A percentile compares a stretch with the other conserved stretches of the same genome.
phyloP scores from a whole-genome alignment of 2,888 invertebrate genomes.

The Timema podura region DNA sequence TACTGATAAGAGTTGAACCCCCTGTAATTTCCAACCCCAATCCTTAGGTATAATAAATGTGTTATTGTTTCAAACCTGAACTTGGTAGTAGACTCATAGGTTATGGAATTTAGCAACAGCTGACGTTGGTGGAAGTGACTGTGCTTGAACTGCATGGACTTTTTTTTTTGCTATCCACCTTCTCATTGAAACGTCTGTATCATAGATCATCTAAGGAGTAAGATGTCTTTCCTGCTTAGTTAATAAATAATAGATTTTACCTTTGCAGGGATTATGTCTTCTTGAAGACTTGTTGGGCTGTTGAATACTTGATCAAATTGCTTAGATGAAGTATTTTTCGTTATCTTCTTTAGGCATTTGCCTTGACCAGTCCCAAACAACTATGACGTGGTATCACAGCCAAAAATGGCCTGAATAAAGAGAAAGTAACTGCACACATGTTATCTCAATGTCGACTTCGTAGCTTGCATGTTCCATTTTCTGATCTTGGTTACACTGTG shows the following conservation, averaged over 20 bases:
- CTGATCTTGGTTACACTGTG: not conserved
- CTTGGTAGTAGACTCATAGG: not conserved
- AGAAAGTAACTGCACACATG: not conserved
- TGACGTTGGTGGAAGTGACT: not conserved
- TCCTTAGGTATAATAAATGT: not conserved
- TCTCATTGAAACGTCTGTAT: slow-evolving; percentile 1
- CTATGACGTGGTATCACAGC: too few relatives aligned
- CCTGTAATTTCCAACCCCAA: not conserved
- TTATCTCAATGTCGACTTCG: not conserved
- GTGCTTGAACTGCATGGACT: not conserved
- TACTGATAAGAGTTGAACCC: not conserved
- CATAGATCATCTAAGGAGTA: not conserved
- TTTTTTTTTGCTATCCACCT: not conserved
- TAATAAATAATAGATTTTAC: not conserved
- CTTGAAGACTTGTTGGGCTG: not conserved
- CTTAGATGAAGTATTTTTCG: too few relatives aligned
- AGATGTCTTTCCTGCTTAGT: not conserved
- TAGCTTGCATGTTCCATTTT: not conserved
- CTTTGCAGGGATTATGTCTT: slow-evolving; percentile 3
- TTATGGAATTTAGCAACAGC: not conserved
- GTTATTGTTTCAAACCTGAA: not conserved
- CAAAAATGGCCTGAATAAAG: too few relatives aligned
- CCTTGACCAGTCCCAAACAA: too few relatives aligned
- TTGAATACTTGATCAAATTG: not conserved
- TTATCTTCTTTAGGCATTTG: too few relatives aligned